A percentile compares a stretch with the other conserved stretches of the same genome.
Evolutionary conservation across 2,113 vertebrate genomes (phyloP).

Genomic region (Platanista minor): DNA sequence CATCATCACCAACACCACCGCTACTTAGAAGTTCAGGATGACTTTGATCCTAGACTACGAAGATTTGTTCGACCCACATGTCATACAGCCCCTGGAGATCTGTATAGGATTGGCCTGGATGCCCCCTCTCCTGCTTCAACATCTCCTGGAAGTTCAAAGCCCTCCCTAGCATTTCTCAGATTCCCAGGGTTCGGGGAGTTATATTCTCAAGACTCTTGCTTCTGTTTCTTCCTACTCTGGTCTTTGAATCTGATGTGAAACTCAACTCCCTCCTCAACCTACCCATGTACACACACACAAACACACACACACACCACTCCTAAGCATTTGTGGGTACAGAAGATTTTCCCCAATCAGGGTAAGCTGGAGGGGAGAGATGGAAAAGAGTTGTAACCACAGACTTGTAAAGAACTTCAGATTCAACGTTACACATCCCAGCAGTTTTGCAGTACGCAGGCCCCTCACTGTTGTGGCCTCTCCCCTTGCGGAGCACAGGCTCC

Average conservation of each 20-base stretch:
- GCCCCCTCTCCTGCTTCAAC: neutral
- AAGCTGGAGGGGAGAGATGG: neutral
- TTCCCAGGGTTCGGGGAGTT: neutral
- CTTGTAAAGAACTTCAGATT: neutral
- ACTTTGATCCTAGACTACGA: neutral
- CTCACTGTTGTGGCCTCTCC: no score
- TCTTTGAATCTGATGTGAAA: neutral
- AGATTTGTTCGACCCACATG: neutral
- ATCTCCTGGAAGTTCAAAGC: neutral
- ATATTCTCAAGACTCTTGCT: neutral
- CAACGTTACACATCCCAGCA: neutral
- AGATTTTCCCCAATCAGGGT: neutral
- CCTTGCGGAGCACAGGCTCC: no score
- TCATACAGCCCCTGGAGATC: neutral
- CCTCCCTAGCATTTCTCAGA: neutral
- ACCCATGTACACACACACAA: accelerated
- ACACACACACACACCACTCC: no score
- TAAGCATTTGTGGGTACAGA: neutral
- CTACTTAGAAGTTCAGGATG: neutral
- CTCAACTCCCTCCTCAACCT: neutral
- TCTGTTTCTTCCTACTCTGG: neutral
- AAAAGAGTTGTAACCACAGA: neutral
- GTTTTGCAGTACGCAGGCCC: no score
- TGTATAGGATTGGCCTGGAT: no score
- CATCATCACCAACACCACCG: neutral